phyloP scores from a whole-genome alignment of 2,113 vertebrate genomes.

The Nanger granti region DNA sequence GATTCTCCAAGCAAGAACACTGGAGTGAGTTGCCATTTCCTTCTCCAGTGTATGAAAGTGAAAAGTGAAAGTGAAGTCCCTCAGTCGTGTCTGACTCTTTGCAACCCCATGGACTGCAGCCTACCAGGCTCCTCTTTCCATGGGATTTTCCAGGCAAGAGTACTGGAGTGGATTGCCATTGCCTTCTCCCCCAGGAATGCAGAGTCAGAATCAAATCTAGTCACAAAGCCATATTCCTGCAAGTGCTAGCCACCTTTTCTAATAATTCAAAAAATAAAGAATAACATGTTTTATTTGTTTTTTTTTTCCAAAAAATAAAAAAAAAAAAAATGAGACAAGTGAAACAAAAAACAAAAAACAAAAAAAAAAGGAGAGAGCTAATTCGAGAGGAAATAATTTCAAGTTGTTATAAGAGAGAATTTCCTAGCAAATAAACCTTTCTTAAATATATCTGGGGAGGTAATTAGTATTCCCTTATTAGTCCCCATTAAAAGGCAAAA shows the following conservation, averaged over 20 bases:
- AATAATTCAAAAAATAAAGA: background rate
- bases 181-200: background rate
- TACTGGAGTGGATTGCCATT: background rate
- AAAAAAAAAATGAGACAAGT: background rate
- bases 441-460: background rate
- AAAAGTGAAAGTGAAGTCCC: no score
- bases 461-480: background rate
- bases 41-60: background rate
- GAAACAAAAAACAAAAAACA: background rate
- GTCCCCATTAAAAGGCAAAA: background rate
- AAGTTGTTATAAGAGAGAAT: background rate
- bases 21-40: background rate
- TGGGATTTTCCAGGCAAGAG: background rate
- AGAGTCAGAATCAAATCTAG: background rate
- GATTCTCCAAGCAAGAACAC: background rate
- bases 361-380: background rate
- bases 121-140: background rate
- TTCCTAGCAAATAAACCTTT: background rate
- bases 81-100: fast-evolving
- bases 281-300: background rate
- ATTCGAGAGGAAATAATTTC: background rate
- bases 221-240: background rate
- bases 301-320: background rate
- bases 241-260: background rate
- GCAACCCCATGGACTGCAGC: background rate